phyloP scores from a whole-genome alignment of 2,113 vertebrate genomes.

The Diphyllodes magnificus region DNA sequence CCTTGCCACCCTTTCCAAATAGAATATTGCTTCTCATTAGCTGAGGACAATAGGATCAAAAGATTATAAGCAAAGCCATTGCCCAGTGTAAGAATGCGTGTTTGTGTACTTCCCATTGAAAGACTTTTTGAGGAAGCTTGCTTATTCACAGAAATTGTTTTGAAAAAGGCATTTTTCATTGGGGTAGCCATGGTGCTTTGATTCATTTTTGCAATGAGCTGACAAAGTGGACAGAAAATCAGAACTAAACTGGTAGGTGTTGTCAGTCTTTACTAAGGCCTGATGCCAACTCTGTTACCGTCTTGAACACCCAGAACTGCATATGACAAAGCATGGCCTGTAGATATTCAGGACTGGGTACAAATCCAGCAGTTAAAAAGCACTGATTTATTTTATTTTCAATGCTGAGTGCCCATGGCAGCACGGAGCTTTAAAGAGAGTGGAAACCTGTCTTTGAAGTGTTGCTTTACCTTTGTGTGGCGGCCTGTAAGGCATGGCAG shows the following conservation, averaged over 20 bases:
- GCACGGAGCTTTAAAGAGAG: background rate
- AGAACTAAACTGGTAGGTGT: background rate
- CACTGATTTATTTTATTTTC: background rate
- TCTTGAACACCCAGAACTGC: background rate
- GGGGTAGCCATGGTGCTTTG: background rate
- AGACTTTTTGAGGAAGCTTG: background rate
- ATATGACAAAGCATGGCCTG: background rate
- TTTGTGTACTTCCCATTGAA: background rate
- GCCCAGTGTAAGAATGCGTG: background rate
- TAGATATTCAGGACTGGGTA: background rate
- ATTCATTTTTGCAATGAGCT: background rate
- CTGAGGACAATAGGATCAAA: background rate
- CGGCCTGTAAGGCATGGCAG: background rate
- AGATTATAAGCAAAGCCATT: background rate
- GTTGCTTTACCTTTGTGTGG: background rate
- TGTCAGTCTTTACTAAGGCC: background rate
- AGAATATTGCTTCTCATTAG: background rate
- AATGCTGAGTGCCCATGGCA: background rate
- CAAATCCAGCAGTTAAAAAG: background rate
- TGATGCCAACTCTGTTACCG: background rate
- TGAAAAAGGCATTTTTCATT: background rate
- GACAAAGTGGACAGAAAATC: background rate
- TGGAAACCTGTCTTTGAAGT: background rate
- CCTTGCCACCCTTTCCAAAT: background rate
- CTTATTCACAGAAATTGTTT: background rate